Percentiles rank a stretch among this genome's conserved stretches.
Evolutionary conservation across 2,797 vertebrate species (phyloP).

Genomic region (Pristis pectinata): DNA sequence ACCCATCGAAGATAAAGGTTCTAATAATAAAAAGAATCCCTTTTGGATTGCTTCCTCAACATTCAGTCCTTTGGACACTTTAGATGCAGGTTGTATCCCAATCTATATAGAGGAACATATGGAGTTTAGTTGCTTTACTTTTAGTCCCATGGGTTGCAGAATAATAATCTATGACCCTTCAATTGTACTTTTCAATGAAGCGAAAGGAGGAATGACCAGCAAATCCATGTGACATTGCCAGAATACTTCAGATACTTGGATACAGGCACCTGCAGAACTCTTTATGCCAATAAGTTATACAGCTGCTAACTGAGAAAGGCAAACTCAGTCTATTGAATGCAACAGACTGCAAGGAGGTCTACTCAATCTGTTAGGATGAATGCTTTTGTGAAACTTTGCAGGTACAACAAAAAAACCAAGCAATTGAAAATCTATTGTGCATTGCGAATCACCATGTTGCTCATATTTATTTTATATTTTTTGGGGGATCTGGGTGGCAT

Average conservation of each 20-base stretch:
- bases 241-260: neutral
- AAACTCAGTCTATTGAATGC: neutral
- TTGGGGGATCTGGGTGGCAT: too few relatives aligned
- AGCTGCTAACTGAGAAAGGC: neutral
- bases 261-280: neutral
- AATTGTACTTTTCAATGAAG: neutral
- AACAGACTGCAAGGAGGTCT: neutral
- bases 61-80: too few relatives aligned
- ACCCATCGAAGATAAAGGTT: too few relatives aligned
- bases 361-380: neutral
- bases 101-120: too few relatives aligned
- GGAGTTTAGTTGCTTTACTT: neutral
- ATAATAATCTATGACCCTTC: neutral
- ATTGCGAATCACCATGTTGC: neutral
- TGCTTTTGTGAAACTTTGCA: neutral
- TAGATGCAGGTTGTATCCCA: too few relatives aligned
- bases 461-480: too few relatives aligned
- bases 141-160: neutral
- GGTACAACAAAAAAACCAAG: neutral
- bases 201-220: neutral
- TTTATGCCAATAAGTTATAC: neutral
- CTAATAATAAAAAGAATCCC: too few relatives aligned
- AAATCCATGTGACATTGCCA: neutral
- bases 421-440: neutral
- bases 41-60: too few relatives aligned